Percentiles rank a stretch among this genome's conserved stretches.
Conservation (phyloP, 1,140 invertebrate genomes). For the Dendrolimus kikuchii region DNA sequence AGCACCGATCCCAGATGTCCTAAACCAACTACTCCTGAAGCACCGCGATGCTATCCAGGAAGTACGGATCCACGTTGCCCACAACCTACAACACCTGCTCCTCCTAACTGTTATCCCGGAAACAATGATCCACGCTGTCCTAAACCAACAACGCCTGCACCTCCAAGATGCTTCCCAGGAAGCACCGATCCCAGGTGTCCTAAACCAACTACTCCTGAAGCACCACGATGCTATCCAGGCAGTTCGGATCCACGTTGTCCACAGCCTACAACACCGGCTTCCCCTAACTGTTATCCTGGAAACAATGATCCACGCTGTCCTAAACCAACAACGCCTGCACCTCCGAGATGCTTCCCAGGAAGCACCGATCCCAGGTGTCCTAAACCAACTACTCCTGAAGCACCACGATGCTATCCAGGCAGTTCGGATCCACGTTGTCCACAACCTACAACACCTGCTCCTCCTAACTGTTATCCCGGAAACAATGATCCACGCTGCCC, state of each 20-base stretch:
- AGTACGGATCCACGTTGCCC: conserved; percentile 60
- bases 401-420: conserved; percentile 58
- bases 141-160: no score
- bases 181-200: conserved; percentile 48
- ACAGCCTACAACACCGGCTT: no score
- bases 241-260: conserved; percentile 60
- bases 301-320: conserved; percentile 8
- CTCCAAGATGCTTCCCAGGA: conserved; percentile 12
- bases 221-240: conserved; percentile 58
- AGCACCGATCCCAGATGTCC: conserved; percentile 48
- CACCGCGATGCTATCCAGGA: conserved; percentile 58
- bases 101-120: conserved; percentile 56
- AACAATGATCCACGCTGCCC: conserved; percentile 8
- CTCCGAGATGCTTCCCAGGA: conserved; percentile 12
- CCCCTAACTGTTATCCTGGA: conserved; percentile 58
- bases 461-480: conserved; percentile 56
- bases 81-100: conserved; percentile 24
- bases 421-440: conserved; percentile 60
- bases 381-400: conserved; percentile 24
- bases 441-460: conserved; percentile 24
- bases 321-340: no score
- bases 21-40: conserved; percentile 24
- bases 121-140: conserved; percentile 8
- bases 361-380: conserved; percentile 48
- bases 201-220: conserved; percentile 24